A percentile compares a stretch with the other conserved stretches of the same genome.
Evolutionary conservation across 2,113 vertebrate species (phyloP).

Genomic region (Lota lota): DNA sequence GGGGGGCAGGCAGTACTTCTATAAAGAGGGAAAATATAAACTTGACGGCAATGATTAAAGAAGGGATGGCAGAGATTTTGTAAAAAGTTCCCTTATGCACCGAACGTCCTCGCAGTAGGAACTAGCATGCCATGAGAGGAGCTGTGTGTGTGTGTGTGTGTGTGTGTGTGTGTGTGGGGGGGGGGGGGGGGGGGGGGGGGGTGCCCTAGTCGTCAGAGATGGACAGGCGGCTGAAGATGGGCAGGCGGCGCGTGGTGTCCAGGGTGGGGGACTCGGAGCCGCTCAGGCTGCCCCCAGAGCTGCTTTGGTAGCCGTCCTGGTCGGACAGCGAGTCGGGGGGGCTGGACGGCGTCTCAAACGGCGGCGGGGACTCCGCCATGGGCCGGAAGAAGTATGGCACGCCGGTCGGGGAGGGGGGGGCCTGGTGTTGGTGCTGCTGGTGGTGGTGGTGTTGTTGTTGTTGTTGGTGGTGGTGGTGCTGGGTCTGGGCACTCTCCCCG

Average conservation of each 20-base stretch:
- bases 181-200: slow-evolving; percentile 24
- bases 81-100: slow-evolving; percentile 68
- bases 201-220: slow-evolving; percentile 93
- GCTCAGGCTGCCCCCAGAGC: slow-evolving; percentile 92
- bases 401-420: slow-evolving; percentile 79
- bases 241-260: slow-evolving; percentile 94
- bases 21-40: no score
- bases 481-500: slow-evolving; percentile 74
- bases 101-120: slow-evolving; percentile 51
- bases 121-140: slow-evolving; percentile 31
- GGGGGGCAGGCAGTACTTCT: not conserved
- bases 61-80: slow-evolving; percentile 25
- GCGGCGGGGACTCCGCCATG: slow-evolving; percentile 90
- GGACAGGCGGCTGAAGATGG: slow-evolving; percentile 99
- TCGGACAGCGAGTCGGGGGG: slow-evolving; percentile 96
- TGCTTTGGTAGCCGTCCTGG: slow-evolving; percentile 98
- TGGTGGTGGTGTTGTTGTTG: no score
- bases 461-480: no score
- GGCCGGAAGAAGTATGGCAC: slow-evolving; percentile 86
- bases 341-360: slow-evolving; percentile 90
- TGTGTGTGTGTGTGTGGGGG: no score
- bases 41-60: slow-evolving; percentile 2
- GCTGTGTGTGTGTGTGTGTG: slow-evolving; percentile 31
- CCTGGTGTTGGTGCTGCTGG: slow-evolving; percentile 17
- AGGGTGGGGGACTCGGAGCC: slow-evolving; percentile 93